Base-by-base conservation (phyloP, 2,797 vertebrate genomes). In the Rhadinocentrus ornatus region DNA sequence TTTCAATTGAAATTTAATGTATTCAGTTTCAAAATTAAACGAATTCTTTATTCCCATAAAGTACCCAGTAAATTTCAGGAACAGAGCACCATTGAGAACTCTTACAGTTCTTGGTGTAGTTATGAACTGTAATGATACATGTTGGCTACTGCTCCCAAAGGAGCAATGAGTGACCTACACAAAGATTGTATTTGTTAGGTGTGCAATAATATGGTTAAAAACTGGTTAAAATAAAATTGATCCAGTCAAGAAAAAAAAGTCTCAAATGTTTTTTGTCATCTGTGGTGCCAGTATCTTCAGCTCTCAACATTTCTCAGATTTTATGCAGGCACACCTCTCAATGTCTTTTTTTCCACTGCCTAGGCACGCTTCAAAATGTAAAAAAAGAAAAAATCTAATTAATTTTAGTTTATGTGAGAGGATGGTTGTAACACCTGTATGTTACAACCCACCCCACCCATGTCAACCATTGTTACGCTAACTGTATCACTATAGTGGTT, bases 51-150 rank as follows among this genome's bases (percentile, higher is more conserved):
- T 68, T 85, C 75, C 69, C 64, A 69, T 80, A 68, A 80, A 80
- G 63, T 67, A 58, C 12, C 60, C 52, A 82, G 62, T 82, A 72
- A 85, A 81, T 69, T 62, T 79, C 57, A 66, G 62, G 10, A 73
- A 82, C 75, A 80, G 50, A 62, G 71, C 66, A 66, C 81, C 60
- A 37, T 10, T 64, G 64, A 77, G 75, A 74, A 72, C 68, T 74
- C 39, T 73, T 74, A 80, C 27, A 64, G 73, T 72, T 73, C 52
- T 80, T 71, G 37, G 31, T 79, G 74, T 15, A 64, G 72, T 77
- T 39, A 69, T 81, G 46, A 66, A 29, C 52, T 53, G 10, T 60
- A 66, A 73, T 60, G 63, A 75, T 32, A 78, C 64, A 74, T 55
- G 15, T 20, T 22, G 9, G 50, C 39, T 81, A 67, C 48, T 76